Conservation (phyloP, 2,113 vertebrate genomes). For the Brachirus orientalis region DNA sequence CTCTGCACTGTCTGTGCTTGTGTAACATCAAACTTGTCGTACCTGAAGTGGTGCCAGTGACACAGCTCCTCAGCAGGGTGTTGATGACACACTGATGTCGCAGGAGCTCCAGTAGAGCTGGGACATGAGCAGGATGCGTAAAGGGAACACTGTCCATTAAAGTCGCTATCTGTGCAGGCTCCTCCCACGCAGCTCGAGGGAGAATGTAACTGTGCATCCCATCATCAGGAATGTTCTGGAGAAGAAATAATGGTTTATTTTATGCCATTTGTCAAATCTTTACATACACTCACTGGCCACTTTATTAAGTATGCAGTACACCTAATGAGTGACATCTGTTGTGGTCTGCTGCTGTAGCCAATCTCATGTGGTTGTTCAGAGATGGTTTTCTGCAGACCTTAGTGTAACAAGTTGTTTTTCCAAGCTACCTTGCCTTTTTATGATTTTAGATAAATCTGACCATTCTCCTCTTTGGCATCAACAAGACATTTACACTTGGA, state of each 20-base stretch:
- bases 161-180: slow-evolving; percentile 56
- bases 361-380: no score
- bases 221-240: slow-evolving; percentile 80
- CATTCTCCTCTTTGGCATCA: no score
- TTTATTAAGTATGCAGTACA: no score
- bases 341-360: no score
- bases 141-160: slow-evolving; percentile 83
- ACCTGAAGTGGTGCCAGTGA: slow-evolving; percentile 69
- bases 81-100: slow-evolving; percentile 84
- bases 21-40: background rate
- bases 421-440: no score
- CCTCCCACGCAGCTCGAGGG: slow-evolving; percentile 60
- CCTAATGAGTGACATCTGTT: no score
- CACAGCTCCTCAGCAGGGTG: slow-evolving; percentile 83
- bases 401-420: no score
- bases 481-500: no score
- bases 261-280: background rate
- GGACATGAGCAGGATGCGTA: slow-evolving; percentile 82
- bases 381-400: no score
- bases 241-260: background rate
- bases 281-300: no score
- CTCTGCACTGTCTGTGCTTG: background rate
- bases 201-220: slow-evolving; percentile 81
- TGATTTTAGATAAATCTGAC: no score
- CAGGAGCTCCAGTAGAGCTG: slow-evolving; percentile 81